phyloP scores from a whole-genome alignment of 2,888 invertebrate species.

The Chymomyza fuscimana region DNA sequence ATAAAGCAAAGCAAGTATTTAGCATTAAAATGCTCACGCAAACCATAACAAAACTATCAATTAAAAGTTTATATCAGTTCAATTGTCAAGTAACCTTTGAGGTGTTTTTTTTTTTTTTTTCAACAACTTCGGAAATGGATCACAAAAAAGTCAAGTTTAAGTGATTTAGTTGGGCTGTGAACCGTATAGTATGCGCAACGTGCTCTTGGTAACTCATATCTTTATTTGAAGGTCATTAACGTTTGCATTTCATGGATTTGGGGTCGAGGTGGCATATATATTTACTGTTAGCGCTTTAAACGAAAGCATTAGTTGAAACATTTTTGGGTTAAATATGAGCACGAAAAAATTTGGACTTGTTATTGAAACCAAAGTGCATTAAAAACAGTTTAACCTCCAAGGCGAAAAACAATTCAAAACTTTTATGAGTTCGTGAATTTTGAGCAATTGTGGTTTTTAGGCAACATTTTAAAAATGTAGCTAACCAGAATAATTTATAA shows the following conservation, averaged over 20 bases:
- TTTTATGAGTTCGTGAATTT: too few relatives aligned
- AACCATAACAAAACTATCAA: conserved; percentile 55
- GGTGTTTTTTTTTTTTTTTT: neutral
- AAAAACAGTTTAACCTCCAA: too few relatives aligned
- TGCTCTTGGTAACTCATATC: conserved; percentile 3
- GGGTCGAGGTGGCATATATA: conserved; percentile 50
- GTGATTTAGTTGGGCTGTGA: conserved; percentile 45
- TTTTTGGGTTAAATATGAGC: neutral
- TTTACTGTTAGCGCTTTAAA: neutral
- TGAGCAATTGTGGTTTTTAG: too few relatives aligned
- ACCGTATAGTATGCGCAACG: conserved; percentile 38
- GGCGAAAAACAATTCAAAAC: too few relatives aligned
- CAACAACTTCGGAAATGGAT: conserved; percentile 6
- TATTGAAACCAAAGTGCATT: neutral
- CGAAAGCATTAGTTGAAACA: neutral
- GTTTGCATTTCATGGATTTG: conserved; percentile 54
- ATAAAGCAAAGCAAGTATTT: conserved; percentile 25
- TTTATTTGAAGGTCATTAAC: conserved; percentile 59
- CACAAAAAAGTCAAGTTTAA: conserved; percentile 30
- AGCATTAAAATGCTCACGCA: conserved; percentile 47
- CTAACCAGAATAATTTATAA: too few relatives aligned
- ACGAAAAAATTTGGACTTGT: neutral
- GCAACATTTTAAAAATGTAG: too few relatives aligned
- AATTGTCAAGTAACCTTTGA: conserved; percentile 24
- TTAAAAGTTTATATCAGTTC: conserved; percentile 45